Percentiles rank a stretch among this genome's conserved stretches.
phyloP scores from a whole-genome alignment of 92 coral and sea anemone species.

The Bergia puertoricense region DNA sequence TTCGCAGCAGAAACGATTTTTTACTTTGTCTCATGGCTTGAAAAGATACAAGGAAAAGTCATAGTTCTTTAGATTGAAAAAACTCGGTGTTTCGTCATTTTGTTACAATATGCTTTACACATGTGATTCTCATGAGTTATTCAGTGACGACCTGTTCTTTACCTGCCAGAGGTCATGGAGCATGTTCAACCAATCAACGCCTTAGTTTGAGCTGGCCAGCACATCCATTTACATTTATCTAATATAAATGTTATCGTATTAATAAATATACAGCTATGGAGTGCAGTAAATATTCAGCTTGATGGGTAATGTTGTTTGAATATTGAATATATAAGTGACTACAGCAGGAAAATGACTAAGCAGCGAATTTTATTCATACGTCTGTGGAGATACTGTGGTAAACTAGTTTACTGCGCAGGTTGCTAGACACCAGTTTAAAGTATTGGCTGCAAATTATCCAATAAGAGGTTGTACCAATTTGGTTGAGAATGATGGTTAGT shows the following conservation, averaged over 20 bases:
- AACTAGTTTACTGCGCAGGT: too few relatives aligned
- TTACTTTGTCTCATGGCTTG: slow-evolving; percentile 35
- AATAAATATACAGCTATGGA: background rate
- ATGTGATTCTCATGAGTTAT: slow-evolving; percentile 19
- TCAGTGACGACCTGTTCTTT: slow-evolving; percentile 22
- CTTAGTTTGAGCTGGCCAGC: background rate
- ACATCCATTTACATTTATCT: background rate
- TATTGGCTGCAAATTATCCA: background rate
- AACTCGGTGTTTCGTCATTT: slow-evolving; percentile 8
- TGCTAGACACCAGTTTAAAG: background rate
- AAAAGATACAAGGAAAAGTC: background rate
- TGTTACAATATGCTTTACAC: slow-evolving; percentile 37
- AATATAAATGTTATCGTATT: background rate
- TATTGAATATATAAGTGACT: background rate
- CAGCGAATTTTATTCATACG: background rate
- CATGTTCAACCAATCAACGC: background rate
- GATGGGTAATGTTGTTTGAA: background rate
- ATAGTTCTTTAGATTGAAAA: background rate
- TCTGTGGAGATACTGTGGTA: too few relatives aligned
- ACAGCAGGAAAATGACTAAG: background rate
- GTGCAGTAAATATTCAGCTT: background rate
- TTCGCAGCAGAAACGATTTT: slow-evolving; percentile 28
- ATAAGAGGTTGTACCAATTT: background rate
- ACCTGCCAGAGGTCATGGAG: slow-evolving; percentile 34
- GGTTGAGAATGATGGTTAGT: background rate